Percentiles rank a stretch among this genome's conserved stretches.
phyloP scores from a whole-genome alignment of 2,797 vertebrate genomes.

The Apogon hyalosoma region DNA sequence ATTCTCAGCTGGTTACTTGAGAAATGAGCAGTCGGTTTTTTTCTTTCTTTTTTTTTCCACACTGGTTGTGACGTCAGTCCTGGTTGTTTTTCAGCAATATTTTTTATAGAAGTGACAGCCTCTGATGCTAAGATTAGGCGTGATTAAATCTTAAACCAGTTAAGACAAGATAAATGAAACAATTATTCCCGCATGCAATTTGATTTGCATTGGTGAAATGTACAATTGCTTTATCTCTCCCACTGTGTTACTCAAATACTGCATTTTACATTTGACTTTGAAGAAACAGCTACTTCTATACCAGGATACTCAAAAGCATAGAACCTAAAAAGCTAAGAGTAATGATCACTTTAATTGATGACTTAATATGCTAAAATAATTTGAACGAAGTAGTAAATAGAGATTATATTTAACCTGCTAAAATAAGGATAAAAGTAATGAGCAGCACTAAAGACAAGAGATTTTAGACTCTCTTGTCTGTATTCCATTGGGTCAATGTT shows the following conservation, averaged over 20 bases:
- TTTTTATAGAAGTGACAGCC: background rate
- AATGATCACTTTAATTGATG: background rate
- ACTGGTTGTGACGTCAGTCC: constrained; percentile 4
- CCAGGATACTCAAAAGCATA: background rate
- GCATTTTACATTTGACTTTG: constrained; percentile 7
- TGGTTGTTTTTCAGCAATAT: background rate
- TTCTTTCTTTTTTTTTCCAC: constrained; percentile 17
- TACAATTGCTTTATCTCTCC: background rate
- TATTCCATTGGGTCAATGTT: constrained; percentile 60
- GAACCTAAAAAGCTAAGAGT: background rate
- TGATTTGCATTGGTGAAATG: background rate
- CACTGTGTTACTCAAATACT: too few species aligned
- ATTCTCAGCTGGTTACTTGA: constrained; percentile 51
- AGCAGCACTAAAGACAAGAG: constrained; percentile 37
- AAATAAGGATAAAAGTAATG: constrained; percentile 44
- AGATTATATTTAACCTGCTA: constrained; percentile 18
- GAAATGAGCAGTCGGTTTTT: constrained; percentile 6
- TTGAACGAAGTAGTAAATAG: constrained; percentile 31
- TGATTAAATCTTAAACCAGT: background rate
- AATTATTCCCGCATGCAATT: constrained; percentile 1
- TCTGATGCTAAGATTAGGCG: background rate
- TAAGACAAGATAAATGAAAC: background rate
- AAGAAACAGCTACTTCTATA: constrained; percentile 14
- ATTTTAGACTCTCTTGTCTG: constrained; percentile 56
- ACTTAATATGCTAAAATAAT: constrained; percentile 11